phyloP scores from a whole-genome alignment of 2,888 invertebrate species.

The Cosmia pyralina region DNA sequence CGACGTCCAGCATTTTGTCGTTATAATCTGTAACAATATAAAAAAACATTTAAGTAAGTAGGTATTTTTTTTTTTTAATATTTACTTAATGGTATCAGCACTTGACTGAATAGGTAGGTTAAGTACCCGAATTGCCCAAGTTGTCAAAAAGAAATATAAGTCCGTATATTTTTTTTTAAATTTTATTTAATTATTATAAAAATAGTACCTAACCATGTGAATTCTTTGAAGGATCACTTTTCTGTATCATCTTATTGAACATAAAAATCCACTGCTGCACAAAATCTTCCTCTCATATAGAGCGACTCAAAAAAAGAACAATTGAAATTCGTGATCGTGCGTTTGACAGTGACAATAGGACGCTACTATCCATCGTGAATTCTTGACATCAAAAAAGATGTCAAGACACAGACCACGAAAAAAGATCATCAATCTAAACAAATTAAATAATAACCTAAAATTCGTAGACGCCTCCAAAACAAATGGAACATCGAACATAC shows the following conservation, averaged over 20 bases:
- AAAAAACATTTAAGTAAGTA: not conserved
- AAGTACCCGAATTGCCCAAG: not conserved
- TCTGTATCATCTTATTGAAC: not conserved
- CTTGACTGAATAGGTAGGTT: not conserved
- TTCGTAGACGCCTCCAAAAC: not conserved
- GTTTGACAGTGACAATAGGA: not conserved
- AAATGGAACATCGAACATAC: not conserved
- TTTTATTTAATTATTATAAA: not conserved
- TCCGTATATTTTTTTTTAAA: not conserved
- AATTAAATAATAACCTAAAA: conserved; percentile 3
- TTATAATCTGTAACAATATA: conserved; percentile 24
- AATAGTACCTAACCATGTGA: not conserved
- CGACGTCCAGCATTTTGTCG: not conserved
- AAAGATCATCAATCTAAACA: not conserved
- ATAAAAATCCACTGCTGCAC: not conserved
- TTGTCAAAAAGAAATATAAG: not conserved
- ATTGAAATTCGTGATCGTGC: not conserved
- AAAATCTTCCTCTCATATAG: not conserved
- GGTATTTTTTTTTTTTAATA: too few relatives aligned
- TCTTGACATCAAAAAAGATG: not conserved
- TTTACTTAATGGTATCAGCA: not conserved
- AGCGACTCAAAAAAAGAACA: not conserved
- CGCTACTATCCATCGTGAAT: not conserved
- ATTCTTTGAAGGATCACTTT: not conserved
- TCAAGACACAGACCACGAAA: too few relatives aligned